Evolutionary conservation across 2,888 invertebrate genomes (phyloP).

Genomic region (Cyclophora albipunctata): DNA sequence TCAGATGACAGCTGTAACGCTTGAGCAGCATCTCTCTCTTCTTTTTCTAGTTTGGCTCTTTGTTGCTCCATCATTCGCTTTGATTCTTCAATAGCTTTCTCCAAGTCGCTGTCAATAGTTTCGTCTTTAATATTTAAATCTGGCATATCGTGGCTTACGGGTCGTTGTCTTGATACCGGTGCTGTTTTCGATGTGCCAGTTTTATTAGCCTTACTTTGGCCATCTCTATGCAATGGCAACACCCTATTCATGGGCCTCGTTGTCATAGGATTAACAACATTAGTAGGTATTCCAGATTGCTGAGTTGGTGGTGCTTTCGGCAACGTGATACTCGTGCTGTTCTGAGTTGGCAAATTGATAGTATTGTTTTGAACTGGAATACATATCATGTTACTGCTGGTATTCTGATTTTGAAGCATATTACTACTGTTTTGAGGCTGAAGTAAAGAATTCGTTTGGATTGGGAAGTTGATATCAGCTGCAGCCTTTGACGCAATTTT

Average conservation of each 20-base stretch:
- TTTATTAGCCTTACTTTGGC: constrained; percentile 68
- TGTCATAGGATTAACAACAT: constrained; percentile 81
- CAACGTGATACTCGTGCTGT: constrained; percentile 74
- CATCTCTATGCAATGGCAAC: constrained; percentile 83
- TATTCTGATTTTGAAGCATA: constrained; percentile 51
- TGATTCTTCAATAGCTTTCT: constrained; percentile 69
- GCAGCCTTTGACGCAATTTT: constrained; percentile 65
- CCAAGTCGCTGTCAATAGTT: constrained; percentile 68
- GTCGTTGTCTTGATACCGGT: constrained; percentile 46
- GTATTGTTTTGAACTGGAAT: constrained; percentile 61
- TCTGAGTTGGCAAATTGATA: constrained; percentile 67
- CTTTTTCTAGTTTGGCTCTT: constrained; percentile 60
- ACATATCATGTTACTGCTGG: constrained; percentile 56
- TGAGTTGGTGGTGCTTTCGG: constrained; percentile 77
- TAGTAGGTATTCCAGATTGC: constrained; percentile 79
- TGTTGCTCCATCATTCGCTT: constrained; percentile 69
- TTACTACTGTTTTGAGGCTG: constrained; percentile 21
- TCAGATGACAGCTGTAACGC: constrained; percentile 53
- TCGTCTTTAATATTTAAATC: constrained; percentile 70
- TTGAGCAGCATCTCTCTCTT: constrained; percentile 56
- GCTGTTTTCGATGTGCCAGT: constrained; percentile 42
- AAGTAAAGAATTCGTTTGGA: constrained; percentile 41
- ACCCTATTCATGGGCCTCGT: constrained; percentile 86
- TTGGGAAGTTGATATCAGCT: constrained; percentile 58
- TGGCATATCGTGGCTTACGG: constrained; percentile 67